Evolutionary conservation across 2,888 invertebrate species (phyloP).

Genomic region (Microplitis manilae): DNA sequence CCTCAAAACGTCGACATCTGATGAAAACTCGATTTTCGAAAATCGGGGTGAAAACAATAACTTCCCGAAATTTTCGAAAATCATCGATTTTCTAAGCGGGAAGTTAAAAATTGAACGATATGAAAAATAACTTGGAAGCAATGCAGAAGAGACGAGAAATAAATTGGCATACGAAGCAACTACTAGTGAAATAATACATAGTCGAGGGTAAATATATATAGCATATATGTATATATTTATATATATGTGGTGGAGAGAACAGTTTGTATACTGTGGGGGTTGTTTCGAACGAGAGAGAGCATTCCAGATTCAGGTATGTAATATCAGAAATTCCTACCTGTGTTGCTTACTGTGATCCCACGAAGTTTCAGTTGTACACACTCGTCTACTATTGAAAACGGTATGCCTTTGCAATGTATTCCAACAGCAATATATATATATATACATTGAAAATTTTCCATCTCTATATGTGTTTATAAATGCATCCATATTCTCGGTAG

Average conservation of each 20-base stretch:
- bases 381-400: constrained; percentile 39
- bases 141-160: constrained; percentile 27
- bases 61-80: no score
- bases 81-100: no score
- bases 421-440: constrained; percentile 20
- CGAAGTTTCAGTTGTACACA: constrained; percentile 42
- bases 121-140: constrained; percentile 21
- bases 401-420: constrained; percentile 39
- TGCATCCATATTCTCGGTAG: background rate
- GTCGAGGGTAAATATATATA: background rate
- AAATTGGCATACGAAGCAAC: constrained; percentile 22
- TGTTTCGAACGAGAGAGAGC: constrained; percentile 49
- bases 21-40: no score
- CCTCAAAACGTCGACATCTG: no score
- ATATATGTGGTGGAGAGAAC: constrained; percentile 1
- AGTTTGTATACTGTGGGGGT: constrained; percentile 36
- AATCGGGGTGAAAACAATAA: no score
- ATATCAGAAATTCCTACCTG: constrained; percentile 67
- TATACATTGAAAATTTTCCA: constrained; percentile 11
- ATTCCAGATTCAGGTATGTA: constrained; percentile 66
- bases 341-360: constrained; percentile 54
- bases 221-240: constrained; percentile 1
- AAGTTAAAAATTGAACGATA: background rate
- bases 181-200: constrained; percentile 2
- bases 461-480: background rate